These are phyloP conservation scores for Meandrina meandrites DNA, from an alignment of 92 coral and sea anemone genomes.

Conservation along the genomic window DNA sequence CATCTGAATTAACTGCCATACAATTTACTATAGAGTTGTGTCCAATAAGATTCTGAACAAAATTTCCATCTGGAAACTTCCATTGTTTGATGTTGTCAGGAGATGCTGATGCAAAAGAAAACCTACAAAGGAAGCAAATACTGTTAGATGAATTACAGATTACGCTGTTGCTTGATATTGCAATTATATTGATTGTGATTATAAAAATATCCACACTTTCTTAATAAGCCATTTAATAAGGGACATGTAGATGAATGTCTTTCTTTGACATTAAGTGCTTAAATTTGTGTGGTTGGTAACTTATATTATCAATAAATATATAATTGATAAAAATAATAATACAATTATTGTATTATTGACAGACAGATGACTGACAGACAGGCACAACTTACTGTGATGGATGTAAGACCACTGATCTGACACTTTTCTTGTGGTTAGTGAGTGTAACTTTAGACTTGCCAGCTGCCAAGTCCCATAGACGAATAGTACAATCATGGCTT, in stretches of 20 bases:
- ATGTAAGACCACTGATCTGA: conserved; percentile 85
- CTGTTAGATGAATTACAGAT: not conserved
- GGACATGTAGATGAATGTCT: too few species aligned
- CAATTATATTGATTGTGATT: not conserved
- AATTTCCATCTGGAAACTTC: conserved; percentile 99
- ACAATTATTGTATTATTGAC: too few species aligned
- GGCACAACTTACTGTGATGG: conserved; percentile 84
- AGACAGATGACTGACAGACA: too few species aligned
- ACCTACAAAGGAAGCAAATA: conserved; percentile 43
- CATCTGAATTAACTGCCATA: conserved; percentile 95
- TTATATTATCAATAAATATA: too few species aligned
- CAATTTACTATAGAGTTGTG: conserved; percentile 97
- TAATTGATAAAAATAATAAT: too few species aligned
- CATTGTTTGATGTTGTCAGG: conserved; percentile 99
- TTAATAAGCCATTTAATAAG: too few species aligned
- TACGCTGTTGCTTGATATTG: not conserved
- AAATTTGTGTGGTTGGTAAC: too few species aligned
- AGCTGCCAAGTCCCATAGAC: conserved; percentile 98
- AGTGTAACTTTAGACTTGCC: conserved; percentile 88
- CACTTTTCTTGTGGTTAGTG: conserved; percentile 97
- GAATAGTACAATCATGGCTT: conserved; percentile 96
- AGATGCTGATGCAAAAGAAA: conserved; percentile 93
- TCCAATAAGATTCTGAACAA: conserved; percentile 93
- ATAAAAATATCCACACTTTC: too few species aligned
- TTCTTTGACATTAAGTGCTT: too few species aligned